Conservation (phyloP, 2,888 invertebrate species). For the Chaetogeoica ovagalla region DNA sequence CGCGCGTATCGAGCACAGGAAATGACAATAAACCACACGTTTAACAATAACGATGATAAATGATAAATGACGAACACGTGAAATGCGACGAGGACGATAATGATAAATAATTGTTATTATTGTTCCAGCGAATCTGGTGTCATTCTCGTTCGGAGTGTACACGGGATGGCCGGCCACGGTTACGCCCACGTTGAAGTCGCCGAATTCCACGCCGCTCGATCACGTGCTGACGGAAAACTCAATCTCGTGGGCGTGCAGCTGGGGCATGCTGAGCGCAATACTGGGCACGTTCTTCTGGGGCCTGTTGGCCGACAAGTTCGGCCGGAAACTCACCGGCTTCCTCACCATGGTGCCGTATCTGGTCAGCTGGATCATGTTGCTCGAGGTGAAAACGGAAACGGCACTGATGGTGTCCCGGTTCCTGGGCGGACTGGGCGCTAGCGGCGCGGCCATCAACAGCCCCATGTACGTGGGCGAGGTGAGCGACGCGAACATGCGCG, state of each 20-base stretch:
- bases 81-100: too few species aligned
- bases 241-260: conserved; percentile 64
- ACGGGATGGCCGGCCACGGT: conserved; percentile 68
- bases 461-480: conserved; percentile 71
- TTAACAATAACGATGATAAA: too few species aligned
- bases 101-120: background rate
- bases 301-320: conserved; percentile 62
- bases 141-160: conserved; percentile 65
- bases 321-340: conserved; percentile 64
- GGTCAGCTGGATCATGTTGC: conserved; percentile 66
- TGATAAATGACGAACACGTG: too few species aligned
- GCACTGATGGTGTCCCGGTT: conserved; percentile 64
- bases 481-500: conserved; percentile 63
- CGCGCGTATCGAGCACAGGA: too few species aligned
- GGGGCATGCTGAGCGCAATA: conserved; percentile 65
- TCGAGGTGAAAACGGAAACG: conserved; percentile 61
- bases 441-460: conserved; percentile 63
- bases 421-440: conserved; percentile 66
- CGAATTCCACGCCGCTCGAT: conserved; percentile 60
- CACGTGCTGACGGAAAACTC: conserved; percentile 62
- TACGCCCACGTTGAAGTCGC: conserved; percentile 55
- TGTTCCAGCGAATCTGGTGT: conserved; percentile 64
- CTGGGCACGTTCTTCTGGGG: conserved; percentile 63
- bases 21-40: too few species aligned
- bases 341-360: conserved; percentile 64